Evolutionary conservation across 2,797 vertebrate genomes (phyloP).

Genomic region (Lepus townsendii): DNA sequence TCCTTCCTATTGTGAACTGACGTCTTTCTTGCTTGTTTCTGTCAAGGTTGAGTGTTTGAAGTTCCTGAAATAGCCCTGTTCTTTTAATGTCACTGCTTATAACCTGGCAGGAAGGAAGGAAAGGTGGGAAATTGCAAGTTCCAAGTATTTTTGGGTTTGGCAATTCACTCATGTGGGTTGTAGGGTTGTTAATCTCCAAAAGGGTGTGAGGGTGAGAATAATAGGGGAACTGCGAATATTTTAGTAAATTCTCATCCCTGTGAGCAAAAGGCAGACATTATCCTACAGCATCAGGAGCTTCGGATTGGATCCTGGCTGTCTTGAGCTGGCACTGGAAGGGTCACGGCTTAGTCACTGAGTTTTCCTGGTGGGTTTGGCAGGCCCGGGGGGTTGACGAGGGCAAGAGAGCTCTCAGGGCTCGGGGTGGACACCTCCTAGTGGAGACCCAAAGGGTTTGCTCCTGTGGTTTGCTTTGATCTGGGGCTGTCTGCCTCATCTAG

Average conservation of each 20-base stretch:
- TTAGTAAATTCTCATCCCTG: not conserved
- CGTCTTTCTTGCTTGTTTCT: conserved; percentile 65
- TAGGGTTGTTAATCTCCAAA: not conserved
- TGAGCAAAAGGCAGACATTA: not conserved
- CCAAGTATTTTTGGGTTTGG: not conserved
- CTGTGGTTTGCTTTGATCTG: not conserved
- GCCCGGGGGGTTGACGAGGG: not conserved
- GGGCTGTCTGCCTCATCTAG: not conserved
- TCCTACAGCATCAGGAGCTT: not conserved
- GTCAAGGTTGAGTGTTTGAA: conserved; percentile 27
- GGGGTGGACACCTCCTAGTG: not conserved
- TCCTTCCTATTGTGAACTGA: conserved; percentile 9
- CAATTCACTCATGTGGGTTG: not conserved
- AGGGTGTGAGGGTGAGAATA: not conserved
- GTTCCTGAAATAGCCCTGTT: conserved; percentile 30
- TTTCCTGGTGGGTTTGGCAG: not conserved
- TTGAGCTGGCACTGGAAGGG: not conserved
- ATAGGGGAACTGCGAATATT: not conserved
- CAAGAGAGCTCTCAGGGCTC: too few species aligned
- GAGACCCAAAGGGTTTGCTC: not conserved
- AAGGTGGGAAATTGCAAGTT: not conserved
- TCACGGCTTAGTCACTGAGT: not conserved
- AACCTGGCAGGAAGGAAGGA: not conserved
- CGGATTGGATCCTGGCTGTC: not conserved
- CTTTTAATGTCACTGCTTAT: not conserved